These are phyloP conservation scores for Gephyroberyx darwinii DNA, from an alignment of 2,797 vertebrate genomes.

Conservation along the genomic window DNA sequence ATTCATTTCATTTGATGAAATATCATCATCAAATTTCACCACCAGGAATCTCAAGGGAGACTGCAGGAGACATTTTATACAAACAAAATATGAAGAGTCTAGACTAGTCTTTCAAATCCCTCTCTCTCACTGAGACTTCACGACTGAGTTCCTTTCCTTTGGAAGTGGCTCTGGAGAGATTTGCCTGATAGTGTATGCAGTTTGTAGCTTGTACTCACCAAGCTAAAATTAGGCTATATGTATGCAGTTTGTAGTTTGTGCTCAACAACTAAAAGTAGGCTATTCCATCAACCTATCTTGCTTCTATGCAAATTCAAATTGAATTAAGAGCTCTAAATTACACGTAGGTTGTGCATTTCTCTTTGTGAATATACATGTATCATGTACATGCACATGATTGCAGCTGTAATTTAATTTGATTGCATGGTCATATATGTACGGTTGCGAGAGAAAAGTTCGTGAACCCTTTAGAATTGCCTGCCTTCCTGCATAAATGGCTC, in stretches of 20 bases:
- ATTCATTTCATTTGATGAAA: slow-evolving; percentile 8
- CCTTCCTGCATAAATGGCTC: no score
- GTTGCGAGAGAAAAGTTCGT: no score
- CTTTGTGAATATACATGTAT: background rate
- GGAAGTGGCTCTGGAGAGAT: slow-evolving; percentile 41
- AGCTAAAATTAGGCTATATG: slow-evolving; percentile 39
- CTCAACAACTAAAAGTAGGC: slow-evolving; percentile 20
- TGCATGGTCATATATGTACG: background rate
- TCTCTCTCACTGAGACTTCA: slow-evolving; percentile 17
- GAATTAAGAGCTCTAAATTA: no score
- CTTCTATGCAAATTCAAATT: slow-evolving; percentile 10
- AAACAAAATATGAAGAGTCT: slow-evolving; percentile 17
- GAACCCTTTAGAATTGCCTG: no score
- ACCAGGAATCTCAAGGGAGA: slow-evolving; percentile 7
- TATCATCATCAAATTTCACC: background rate
- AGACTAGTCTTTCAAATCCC: slow-evolving; percentile 34
- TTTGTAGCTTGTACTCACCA: slow-evolving; percentile 46
- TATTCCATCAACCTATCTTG: slow-evolving; percentile 31
- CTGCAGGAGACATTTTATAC: slow-evolving; percentile 18
- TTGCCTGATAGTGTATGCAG: slow-evolving; percentile 60
- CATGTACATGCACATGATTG: background rate
- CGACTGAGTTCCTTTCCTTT: slow-evolving; percentile 33
- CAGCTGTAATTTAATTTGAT: background rate
- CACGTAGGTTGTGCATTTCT: no score
- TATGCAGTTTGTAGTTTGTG: slow-evolving; percentile 53